Evolutionary conservation across 2,113 vertebrate species (phyloP).

Genomic region (Phainopepla nitens): DNA sequence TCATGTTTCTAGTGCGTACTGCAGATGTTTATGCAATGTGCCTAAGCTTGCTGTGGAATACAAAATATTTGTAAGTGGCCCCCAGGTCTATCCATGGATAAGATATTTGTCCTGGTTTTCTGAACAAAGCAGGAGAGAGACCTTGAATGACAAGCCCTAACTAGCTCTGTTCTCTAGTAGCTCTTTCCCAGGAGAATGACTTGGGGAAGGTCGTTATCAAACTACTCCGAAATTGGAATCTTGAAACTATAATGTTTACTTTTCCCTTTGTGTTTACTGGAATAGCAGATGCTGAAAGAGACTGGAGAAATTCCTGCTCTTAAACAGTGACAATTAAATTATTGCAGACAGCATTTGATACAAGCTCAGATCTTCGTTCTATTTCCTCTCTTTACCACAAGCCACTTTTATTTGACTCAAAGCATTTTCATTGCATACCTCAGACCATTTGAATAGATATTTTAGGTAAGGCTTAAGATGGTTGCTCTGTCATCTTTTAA

Average conservation of each 20-base stretch:
- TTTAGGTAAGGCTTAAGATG: background rate
- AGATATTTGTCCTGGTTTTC: constrained; percentile 35
- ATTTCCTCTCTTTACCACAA: background rate
- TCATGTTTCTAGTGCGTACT: background rate
- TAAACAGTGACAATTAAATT: background rate
- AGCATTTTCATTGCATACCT: background rate
- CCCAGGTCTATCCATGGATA: background rate
- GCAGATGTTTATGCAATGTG: constrained; percentile 56
- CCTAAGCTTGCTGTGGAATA: constrained; percentile 66
- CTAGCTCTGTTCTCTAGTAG: background rate
- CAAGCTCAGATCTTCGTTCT: background rate
- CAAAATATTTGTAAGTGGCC: constrained; percentile 55
- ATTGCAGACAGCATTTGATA: background rate
- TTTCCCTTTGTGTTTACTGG: background rate
- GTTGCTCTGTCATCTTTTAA: background rate
- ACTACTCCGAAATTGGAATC: background rate
- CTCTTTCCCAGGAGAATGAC: background rate
- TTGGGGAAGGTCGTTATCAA: background rate
- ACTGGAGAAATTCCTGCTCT: background rate
- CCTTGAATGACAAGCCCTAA: constrained; percentile 56
- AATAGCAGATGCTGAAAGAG: background rate
- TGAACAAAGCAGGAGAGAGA: constrained; percentile 42
- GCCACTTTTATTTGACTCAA: background rate
- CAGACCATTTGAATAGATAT: background rate
- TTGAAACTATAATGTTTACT: background rate